Evolutionary conservation across 2,888 invertebrate genomes (phyloP).

Genomic region (Mycalesis mineus): DNA sequence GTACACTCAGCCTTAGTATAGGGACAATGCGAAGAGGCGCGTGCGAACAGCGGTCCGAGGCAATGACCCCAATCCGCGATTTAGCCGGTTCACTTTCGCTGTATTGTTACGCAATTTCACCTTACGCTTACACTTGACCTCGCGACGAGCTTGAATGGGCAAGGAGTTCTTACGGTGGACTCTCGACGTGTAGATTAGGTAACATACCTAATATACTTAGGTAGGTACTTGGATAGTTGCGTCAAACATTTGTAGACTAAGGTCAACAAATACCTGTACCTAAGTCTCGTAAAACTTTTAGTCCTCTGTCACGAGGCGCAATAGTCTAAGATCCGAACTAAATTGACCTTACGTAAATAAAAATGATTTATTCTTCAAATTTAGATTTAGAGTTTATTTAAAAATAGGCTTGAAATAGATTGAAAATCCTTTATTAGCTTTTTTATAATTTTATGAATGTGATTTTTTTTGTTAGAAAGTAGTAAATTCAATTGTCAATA

Average conservation of each 20-base stretch:
- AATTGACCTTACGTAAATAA: too few species aligned
- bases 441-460: too few species aligned
- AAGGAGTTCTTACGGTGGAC: constrained; percentile 31
- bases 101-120: constrained; percentile 64
- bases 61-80: constrained; percentile 74
- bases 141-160: constrained; percentile 37
- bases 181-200: constrained; percentile 19
- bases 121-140: constrained; percentile 76
- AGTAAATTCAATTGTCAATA: too few species aligned
- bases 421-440: too few species aligned
- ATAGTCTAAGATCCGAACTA: too few species aligned
- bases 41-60: constrained; percentile 48
- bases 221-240: neutral
- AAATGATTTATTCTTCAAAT: too few species aligned
- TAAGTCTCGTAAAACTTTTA: too few species aligned
- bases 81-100: constrained; percentile 70
- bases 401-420: too few species aligned
- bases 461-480: too few species aligned
- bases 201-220: neutral
- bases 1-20: neutral
- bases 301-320: too few species aligned
- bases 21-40: constrained; percentile 31
- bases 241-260: neutral
- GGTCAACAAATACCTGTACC: neutral
- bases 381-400: too few species aligned